Conservation (phyloP, 2,113 vertebrate genomes). For the Oxyura jamaicensis region DNA sequence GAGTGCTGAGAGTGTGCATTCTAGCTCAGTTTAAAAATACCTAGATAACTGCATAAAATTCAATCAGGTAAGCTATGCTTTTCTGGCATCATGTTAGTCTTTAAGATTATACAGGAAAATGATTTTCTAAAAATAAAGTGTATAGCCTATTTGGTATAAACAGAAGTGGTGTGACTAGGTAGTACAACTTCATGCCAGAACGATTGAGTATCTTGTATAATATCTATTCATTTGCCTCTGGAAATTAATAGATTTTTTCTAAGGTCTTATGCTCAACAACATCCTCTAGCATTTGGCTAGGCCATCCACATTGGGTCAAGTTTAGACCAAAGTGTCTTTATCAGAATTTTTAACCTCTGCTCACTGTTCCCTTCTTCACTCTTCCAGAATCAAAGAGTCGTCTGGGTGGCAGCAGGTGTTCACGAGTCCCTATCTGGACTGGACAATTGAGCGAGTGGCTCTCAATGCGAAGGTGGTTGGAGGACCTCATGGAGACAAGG, state of each 20-base stretch:
- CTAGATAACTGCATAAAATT: background rate
- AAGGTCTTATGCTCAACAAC: background rate
- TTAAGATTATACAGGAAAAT: background rate
- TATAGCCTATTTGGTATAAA: background rate
- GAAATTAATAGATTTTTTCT: background rate
- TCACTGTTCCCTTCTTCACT: background rate
- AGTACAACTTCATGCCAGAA: background rate
- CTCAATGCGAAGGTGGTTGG: conserved; percentile 98
- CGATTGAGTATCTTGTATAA: background rate
- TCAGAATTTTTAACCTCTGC: background rate
- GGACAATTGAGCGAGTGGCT: conserved; percentile 93
- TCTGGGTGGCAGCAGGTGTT: conserved; percentile 98
- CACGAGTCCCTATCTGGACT: conserved; percentile 92
- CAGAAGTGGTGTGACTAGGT: background rate
- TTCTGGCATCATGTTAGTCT: background rate
- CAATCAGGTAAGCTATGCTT: background rate
- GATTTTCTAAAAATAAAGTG: background rate
- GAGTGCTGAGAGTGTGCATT: background rate
- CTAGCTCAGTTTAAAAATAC: background rate
- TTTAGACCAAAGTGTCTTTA: background rate
- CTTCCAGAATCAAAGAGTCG: conserved; percentile 92
- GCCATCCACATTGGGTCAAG: background rate
- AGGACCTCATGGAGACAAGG: conserved; percentile 96
- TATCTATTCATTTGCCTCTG: background rate
- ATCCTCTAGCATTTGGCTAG: background rate